Base-by-base conservation (phyloP, 2,888 invertebrate genomes). In the Epirrhoe tristata region DNA sequence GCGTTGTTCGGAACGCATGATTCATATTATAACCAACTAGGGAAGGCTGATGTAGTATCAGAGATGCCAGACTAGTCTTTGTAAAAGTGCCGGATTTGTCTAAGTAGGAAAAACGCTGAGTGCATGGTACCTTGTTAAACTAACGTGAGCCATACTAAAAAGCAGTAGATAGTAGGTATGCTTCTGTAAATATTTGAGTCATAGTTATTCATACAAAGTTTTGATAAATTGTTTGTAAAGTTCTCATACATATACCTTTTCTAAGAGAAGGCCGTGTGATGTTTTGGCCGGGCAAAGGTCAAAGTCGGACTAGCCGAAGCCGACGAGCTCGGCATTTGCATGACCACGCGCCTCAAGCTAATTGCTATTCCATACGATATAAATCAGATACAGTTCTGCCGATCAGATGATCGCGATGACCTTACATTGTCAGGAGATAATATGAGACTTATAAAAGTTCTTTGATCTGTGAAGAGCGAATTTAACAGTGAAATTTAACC, bases 341-440 rank as follows among this genome's bases (percentile, higher is more conserved):
- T 88, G 85, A 85, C 79, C 78, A 86, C 80, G 82, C 81, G 75
- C 66, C 73, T 78, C 74, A 78, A 80, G 63, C 81, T 88, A 89
- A 88, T 91, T 90, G 86, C 84, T 87, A 86, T 88, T 87, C 86
- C 81, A 79, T 84, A 80, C 77, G 81, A 86, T 86, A 87, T 87
- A 88, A 87, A 91, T 90, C 85, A 88, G 83, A 79, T 80, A 75
- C 75, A 74, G 74, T 77, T 79, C 78, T 73, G 73, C 74, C 68
- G 80, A 80, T 80, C 76, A 66, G 74, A 77, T 79, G 73, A 76
- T 79, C 76, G 76, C 70, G 77, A 78, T 78, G 79, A 81, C 80
- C 79, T 77, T 80, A 78, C 73, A 75, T 73, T 76, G 70, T 72
- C 54, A 59, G 51, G 14, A 39, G 39, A 52, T n/a, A n/a, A n/a